These are phyloP conservation scores for Heliopora coerulea DNA, from an alignment of 92 coral and sea anemone species.

Conservation along the genomic window DNA sequence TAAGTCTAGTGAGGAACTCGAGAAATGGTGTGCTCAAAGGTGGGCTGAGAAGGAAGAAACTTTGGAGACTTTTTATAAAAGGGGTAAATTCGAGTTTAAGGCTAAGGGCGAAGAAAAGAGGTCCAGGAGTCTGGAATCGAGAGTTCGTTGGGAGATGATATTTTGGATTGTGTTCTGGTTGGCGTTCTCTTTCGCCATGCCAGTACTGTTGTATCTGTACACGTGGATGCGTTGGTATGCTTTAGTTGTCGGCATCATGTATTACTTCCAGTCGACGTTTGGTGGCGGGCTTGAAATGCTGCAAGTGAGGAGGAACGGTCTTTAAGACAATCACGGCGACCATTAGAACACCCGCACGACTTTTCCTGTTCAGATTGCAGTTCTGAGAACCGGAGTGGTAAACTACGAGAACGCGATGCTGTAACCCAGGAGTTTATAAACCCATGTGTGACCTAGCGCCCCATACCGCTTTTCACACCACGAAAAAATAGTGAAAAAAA, in stretches of 20 bases:
- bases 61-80: slow-evolving; percentile 64
- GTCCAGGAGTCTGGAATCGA: slow-evolving; percentile 23
- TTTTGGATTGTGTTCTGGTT: slow-evolving; percentile 65
- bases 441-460: too few relatives aligned
- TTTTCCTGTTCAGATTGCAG: background rate
- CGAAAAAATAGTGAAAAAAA: too few relatives aligned
- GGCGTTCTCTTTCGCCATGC: slow-evolving; percentile 42
- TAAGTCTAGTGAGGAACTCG: slow-evolving; percentile 60
- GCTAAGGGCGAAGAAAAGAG: slow-evolving; percentile 29
- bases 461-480: too few relatives aligned
- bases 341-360: background rate
- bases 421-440: too few relatives aligned
- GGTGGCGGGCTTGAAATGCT: slow-evolving; percentile 63
- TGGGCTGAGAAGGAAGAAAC: slow-evolving; percentile 86
- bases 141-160: slow-evolving; percentile 51
- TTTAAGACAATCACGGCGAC: slow-evolving; percentile 21
- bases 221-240: slow-evolving; percentile 68
- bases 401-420: too few relatives aligned
- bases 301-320: slow-evolving; percentile 55
- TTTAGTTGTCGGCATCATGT: slow-evolving; percentile 36
- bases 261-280: slow-evolving; percentile 38
- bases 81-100: slow-evolving; percentile 34
- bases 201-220: slow-evolving; percentile 46
- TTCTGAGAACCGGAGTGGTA: slow-evolving; percentile 4
- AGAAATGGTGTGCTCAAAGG: slow-evolving; percentile 74